phyloP scores from a whole-genome alignment of 2,888 invertebrate species.

The Marronus borbonicus region DNA sequence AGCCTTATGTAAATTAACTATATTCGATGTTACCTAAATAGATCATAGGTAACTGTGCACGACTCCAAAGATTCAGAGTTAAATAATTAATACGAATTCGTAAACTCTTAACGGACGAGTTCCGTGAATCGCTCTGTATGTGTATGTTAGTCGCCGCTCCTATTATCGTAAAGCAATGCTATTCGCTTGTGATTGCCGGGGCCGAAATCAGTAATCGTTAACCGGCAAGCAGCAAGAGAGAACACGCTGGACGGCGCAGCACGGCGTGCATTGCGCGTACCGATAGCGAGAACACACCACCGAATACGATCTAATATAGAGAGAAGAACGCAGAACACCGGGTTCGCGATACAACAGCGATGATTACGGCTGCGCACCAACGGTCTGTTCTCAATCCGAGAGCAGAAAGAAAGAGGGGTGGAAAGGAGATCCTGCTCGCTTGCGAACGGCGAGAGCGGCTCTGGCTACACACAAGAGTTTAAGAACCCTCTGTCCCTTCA shows the following conservation, averaged over 20 bases:
- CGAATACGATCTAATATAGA: constrained; percentile 22
- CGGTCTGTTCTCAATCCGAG: background rate
- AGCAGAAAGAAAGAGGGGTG: background rate
- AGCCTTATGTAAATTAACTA: too few relatives aligned
- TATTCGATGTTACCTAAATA: too few relatives aligned
- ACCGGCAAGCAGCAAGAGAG: too few relatives aligned
- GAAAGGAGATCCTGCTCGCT: constrained; percentile 5
- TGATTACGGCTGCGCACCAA: background rate
- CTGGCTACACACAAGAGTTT: constrained; percentile 22
- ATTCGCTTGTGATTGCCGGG: constrained; percentile 16
- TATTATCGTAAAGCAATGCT: constrained; percentile 21
- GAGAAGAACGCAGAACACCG: background rate
- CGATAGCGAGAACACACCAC: background rate
- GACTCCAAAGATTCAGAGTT: too few relatives aligned
- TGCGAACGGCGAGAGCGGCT: constrained; percentile 11
- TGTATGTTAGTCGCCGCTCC: background rate
- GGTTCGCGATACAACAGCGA: too few relatives aligned
- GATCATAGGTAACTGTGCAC: too few relatives aligned
- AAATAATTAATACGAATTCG: too few relatives aligned
- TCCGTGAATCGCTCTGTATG: too few relatives aligned
- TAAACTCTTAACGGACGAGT: too few relatives aligned
- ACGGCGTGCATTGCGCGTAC: too few relatives aligned
- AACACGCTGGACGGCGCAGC: too few relatives aligned
- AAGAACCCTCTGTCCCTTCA: constrained; percentile 57
- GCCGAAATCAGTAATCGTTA: background rate